Evolutionary conservation across 2,113 vertebrate species (phyloP), one percentile per base, ranked within the genome.

Genomic region (Trichomycterus rosablanca): DNA sequence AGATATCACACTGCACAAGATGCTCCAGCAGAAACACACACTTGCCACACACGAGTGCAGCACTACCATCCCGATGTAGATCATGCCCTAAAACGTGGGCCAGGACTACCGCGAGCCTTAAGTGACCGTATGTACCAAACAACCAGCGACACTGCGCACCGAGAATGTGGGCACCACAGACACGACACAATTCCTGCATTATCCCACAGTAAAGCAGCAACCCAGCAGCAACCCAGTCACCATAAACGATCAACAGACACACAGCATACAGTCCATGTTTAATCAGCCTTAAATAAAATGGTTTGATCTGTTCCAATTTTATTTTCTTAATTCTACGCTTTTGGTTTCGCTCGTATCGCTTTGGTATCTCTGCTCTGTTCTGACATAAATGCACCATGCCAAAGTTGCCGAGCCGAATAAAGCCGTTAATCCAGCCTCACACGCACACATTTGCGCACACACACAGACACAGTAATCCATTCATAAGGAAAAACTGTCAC

Each of bases 101-200:
- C 66, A 90, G 69, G 49, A 88, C 67, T 56, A 83, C 77, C 5
- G 84, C 86, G n/a, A 88, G 71, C 50, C 80, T 83, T 63, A 72
- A 70, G 45, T 78, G 76, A 8, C 80, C 80, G 3, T 78, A 74
- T 1, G 78, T 65, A 63, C 81, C 82, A 73, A 88, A 90, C 50
- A 90, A 83, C 85, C 86, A 87, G 66, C 83, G 85, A 68, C 85
- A 83, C 53, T 81, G 86, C 56, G 75, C 76, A 20, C 87, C 87
- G 12, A 73, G 74, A 48, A 84, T 67, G 14, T 78, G 75, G 15
- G 70, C 68, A 0, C 75, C 75, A 45, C 88, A 90, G 15, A 88
- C 59, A 8, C 86, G 85, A 58, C 87, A 89, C 2, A 66, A 75
- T 49, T 85, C 86, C 70, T 57, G 76, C 87, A 84, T 86, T 60